These are phyloP conservation scores for Achroia grisella DNA, from an alignment of 1,140 invertebrate genomes.

Conservation along the genomic window DNA sequence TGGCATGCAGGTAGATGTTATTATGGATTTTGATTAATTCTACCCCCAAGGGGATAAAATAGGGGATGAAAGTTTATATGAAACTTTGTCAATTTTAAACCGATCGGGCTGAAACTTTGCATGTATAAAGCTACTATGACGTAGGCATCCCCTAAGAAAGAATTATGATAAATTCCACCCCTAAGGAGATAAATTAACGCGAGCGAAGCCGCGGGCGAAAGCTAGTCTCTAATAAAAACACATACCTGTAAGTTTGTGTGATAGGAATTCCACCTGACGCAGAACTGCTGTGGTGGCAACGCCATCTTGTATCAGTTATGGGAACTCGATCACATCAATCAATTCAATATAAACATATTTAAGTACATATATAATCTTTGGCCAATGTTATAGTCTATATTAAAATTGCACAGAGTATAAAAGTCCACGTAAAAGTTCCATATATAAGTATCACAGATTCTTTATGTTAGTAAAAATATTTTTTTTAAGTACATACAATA, in stretches of 20 bases:
- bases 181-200: too few species aligned
- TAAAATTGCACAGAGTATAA: constrained; percentile 40
- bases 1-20: too few species aligned
- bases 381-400: constrained; percentile 22
- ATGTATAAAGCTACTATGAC: too few species aligned
- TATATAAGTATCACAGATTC: constrained; percentile 41
- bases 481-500: constrained; percentile 46
- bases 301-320: constrained; percentile 49
- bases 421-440: constrained; percentile 29
- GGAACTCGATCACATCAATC: constrained; percentile 5
- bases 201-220: too few species aligned
- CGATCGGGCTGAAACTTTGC: too few species aligned
- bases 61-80: too few species aligned
- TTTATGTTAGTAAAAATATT: constrained; percentile 15
- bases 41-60: too few species aligned
- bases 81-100: too few species aligned
- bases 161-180: too few species aligned
- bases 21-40: too few species aligned
- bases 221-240: too few species aligned
- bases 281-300: constrained; percentile 80
- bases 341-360: constrained; percentile 9
- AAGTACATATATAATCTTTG: constrained; percentile 39
- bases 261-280: constrained; percentile 92
- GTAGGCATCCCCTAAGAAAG: too few species aligned
- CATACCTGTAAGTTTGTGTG: constrained; percentile 86